A percentile compares a stretch with the other conserved stretches of the same genome.
These are phyloP conservation scores for Ammospiza nelsoni DNA, from an alignment of 2,113 vertebrate species.

Conservation along the genomic window DNA sequence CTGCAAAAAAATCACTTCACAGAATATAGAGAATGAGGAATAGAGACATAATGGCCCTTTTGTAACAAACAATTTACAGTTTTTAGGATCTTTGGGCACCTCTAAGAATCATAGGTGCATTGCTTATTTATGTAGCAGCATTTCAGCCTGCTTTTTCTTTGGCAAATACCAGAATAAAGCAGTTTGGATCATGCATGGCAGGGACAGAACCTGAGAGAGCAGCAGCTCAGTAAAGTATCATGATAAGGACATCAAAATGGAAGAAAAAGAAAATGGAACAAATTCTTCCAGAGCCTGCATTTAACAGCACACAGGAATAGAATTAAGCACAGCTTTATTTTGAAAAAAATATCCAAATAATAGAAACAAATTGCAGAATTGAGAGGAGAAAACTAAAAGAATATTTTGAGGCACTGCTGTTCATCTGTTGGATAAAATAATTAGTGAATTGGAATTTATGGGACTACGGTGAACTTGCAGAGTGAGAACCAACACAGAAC, in stretches of 20 bases:
- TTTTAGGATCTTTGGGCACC: neutral
- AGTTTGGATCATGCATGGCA: neutral
- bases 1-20: conserved; percentile 21
- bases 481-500: neutral
- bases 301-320: neutral
- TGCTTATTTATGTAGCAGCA: neutral
- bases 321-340: neutral
- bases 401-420: neutral
- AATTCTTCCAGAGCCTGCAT: neutral
- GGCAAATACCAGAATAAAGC: neutral
- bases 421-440: neutral
- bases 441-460: neutral
- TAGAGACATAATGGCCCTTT: neutral
- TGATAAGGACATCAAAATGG: neutral
- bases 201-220: neutral
- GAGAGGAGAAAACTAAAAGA: neutral
- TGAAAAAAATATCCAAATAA: neutral
- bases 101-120: neutral
- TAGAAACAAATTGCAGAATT: neutral
- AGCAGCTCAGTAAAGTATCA: neutral
- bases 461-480: neutral
- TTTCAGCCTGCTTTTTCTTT: neutral
- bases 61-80: neutral
- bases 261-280: neutral
- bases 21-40: neutral